A percentile compares a stretch with the other conserved stretches of the same genome.
Conservation (phyloP, 2,888 invertebrate species). For the Agrenia bidenticulata region DNA sequence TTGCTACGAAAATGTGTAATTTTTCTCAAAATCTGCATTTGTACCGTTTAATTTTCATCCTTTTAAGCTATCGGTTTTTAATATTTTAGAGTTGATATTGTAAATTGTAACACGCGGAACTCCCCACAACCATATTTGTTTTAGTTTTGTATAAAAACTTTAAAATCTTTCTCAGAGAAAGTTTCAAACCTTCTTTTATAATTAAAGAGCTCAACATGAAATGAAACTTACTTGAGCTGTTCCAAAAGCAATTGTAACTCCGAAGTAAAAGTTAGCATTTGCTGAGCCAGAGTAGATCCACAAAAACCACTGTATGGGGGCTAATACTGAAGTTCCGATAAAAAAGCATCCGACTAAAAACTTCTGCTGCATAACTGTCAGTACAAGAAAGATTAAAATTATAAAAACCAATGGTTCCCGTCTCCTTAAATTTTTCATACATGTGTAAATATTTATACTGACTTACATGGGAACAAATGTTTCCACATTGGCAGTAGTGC, state of each 20-base stretch:
- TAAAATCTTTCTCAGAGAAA: too few species aligned
- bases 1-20: too few species aligned
- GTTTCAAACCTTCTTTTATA: too few species aligned
- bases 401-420: slow-evolving; percentile 1
- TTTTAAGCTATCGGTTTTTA: too few species aligned
- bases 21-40: too few species aligned
- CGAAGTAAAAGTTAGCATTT: slow-evolving; percentile 99
- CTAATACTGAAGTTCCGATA: slow-evolving; percentile 82
- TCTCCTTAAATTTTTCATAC: slow-evolving; percentile 8
- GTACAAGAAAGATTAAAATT: slow-evolving; percentile 55
- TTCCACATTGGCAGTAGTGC: slow-evolving; percentile 88
- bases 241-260: slow-evolving; percentile 87
- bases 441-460: slow-evolving; percentile 1
- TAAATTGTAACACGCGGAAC: too few species aligned
- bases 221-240: slow-evolving; percentile 37
- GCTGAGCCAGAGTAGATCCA: slow-evolving; percentile 99
- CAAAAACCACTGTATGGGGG: slow-evolving; percentile 94
- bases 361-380: slow-evolving; percentile 86
- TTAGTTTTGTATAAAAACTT: too few species aligned
- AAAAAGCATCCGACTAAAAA: slow-evolving; percentile 90
- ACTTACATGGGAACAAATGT: slow-evolving; percentile 82
- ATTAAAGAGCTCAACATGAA: too few species aligned
- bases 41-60: too few species aligned
- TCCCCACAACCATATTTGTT: too few species aligned
- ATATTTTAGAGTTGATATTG: too few species aligned